Percentiles rank a stretch among this genome's conserved stretches.
phyloP scores from a whole-genome alignment of 2,888 invertebrate genomes.

The Fragum fragum region DNA sequence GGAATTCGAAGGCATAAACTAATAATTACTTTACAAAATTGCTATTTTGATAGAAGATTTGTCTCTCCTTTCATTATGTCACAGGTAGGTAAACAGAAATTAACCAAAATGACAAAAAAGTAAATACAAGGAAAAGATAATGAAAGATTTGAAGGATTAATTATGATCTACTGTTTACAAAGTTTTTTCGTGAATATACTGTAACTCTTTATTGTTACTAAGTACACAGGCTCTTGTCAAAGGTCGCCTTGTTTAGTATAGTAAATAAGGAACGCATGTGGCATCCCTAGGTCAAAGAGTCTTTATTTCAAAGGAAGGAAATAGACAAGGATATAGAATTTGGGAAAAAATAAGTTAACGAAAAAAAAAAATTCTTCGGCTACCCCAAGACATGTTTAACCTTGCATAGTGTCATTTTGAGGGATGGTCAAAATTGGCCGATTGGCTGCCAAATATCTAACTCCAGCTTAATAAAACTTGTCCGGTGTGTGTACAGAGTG shows the following conservation, averaged over 20 bases:
- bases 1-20: not conserved
- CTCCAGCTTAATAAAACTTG: too few relatives aligned
- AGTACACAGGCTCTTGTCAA: not conserved
- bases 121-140: conserved; percentile 22
- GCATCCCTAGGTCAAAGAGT: too few relatives aligned
- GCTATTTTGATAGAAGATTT: not conserved
- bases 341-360: too few relatives aligned
- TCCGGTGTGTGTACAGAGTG: too few relatives aligned
- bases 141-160: conserved; percentile 15
- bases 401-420: too few relatives aligned
- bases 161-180: not conserved
- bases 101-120: conserved; percentile 23
- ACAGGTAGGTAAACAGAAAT: conserved; percentile 18
- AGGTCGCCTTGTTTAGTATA: not conserved
- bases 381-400: too few relatives aligned
- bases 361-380: too few relatives aligned
- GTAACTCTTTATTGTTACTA: not conserved
- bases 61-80: conserved; percentile 18
- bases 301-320: too few relatives aligned
- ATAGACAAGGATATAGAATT: too few relatives aligned
- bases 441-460: too few relatives aligned
- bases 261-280: too few relatives aligned
- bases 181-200: not conserved
- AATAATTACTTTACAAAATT: conserved; percentile 1
- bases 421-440: too few relatives aligned